Evolutionary conservation across 2,888 invertebrate genomes (phyloP).

Genomic region (Yponomeuta evonymella): DNA sequence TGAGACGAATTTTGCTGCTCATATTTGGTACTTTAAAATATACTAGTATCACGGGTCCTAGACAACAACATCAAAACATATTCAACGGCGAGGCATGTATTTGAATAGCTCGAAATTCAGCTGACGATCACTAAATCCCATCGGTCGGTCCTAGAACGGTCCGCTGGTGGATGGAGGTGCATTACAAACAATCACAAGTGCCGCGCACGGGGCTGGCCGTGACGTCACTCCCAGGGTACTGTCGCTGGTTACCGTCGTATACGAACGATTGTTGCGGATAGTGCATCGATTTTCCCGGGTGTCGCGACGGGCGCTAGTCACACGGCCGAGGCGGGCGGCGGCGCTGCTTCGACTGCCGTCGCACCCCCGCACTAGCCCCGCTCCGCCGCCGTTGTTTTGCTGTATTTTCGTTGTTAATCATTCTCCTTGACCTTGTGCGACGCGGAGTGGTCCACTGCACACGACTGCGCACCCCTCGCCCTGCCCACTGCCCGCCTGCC

Average conservation of each 20-base stretch:
- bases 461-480: constrained; percentile 70
- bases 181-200: constrained; percentile 4
- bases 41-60: background rate
- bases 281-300: constrained; percentile 71
- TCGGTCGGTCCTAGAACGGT: background rate
- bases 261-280: constrained; percentile 53
- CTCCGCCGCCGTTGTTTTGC: constrained; percentile 71
- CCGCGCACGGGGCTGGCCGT: constrained; percentile 43
- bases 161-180: background rate
- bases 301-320: constrained; percentile 55
- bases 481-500: constrained; percentile 58
- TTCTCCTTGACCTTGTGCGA: constrained; percentile 77
- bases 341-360: constrained; percentile 68
- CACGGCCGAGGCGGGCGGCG: constrained; percentile 66
- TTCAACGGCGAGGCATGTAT: background rate
- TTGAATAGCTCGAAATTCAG: constrained; percentile 3
- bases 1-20: background rate
- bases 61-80: background rate
- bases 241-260: constrained; percentile 50
- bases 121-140: background rate
- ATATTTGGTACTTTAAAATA: background rate
- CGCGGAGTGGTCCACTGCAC: constrained; percentile 75
- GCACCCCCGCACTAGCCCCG: constrained; percentile 54
- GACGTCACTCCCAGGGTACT: constrained; percentile 47
- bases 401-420: constrained; percentile 77